Evolutionary conservation across 2,888 invertebrate genomes (phyloP), one percentile per base, ranked within the genome.

Genomic region (Tetanocera ferruginea): DNA sequence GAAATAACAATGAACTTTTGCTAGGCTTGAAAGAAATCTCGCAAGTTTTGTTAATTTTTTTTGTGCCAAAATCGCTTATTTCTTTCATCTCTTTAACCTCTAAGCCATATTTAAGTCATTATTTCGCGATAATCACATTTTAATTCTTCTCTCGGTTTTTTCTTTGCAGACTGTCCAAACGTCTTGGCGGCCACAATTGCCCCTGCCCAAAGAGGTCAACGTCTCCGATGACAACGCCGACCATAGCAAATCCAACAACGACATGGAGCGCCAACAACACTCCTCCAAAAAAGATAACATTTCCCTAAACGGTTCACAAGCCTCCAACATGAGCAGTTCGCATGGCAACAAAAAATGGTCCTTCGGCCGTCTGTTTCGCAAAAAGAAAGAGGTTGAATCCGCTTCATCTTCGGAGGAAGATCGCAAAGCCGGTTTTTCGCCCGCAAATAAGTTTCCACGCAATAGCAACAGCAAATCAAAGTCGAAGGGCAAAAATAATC

Each of bases 281-380:
- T 31, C 69, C 77, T n/a, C 60, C 72, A 81, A 81, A 79, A 83
- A 83, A 76, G 80, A 82, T 55, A 43, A 8, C 49, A 69, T 73
- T 51, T 80, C 81, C 23, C 23, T 79, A 6, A 81, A 79, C 28
- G 81, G 80, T 28, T 80, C 82, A 14, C 82, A 82, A 23, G 69
- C 77, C 8, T 81, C 79, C 25, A 82, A 80, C 76, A 70, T 69
- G 82, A 83, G 79, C 83, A 84, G 79, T 70, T 83, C 82, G 60
- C 66, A 67, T 37, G 80, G 83, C 9, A 83, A 80, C 90, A 93
- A 92, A 85, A 95, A 95, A 89, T 96, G 96, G 96, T 94, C 95
- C 9, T 92, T 96, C 62, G 95, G 96, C 8, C 94, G 94, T 84
- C 91, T 96, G 3, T 94, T 96, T 86, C 92, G 94, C 80, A 92